Conservation (phyloP, 2,113 vertebrate genomes). For the Turnix velox region DNA sequence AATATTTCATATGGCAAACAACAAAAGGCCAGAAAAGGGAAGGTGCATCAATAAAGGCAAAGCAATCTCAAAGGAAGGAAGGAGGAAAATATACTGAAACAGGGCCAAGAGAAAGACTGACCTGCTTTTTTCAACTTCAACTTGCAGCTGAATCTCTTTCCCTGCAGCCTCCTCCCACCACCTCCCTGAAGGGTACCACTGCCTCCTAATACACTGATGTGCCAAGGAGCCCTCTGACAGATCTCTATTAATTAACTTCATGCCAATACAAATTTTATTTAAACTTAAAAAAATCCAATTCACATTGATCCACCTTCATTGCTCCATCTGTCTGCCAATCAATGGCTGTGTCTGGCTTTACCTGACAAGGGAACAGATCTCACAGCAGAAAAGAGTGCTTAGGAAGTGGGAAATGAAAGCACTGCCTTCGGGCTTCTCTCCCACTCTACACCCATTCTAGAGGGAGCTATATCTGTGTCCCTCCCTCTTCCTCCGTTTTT, state of each 20-base stretch:
- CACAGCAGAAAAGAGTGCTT: accelerated
- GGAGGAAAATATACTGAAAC: neutral
- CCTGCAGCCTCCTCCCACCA: slow-evolving; percentile 32
- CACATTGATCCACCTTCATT: slow-evolving; percentile 70
- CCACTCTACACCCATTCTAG: neutral
- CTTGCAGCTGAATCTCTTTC: slow-evolving; percentile 23
- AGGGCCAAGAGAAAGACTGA: neutral
- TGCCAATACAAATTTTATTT: slow-evolving; percentile 75
- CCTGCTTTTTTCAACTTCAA: slow-evolving; percentile 27
- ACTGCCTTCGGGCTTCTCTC: neutral
- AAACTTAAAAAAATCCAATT: slow-evolving; percentile 74
- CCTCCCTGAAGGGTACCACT: slow-evolving; percentile 15
- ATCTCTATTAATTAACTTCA: slow-evolving; percentile 75
- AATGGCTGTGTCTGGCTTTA: slow-evolving; percentile 51
- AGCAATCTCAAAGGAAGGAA: neutral
- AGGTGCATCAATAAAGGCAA: neutral
- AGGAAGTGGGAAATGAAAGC: neutral
- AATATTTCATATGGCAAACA: neutral
- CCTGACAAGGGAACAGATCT: slow-evolving; percentile 1
- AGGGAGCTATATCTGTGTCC: neutral
- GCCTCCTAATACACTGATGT: slow-evolving; percentile 51
- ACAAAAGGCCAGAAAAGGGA: neutral
- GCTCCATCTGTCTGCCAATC: slow-evolving; percentile 60
- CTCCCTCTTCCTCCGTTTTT: neutral
- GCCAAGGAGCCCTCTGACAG: slow-evolving; percentile 66